Conservation (phyloP, 2,113 vertebrate species). For the Thymallus thymallus region DNA sequence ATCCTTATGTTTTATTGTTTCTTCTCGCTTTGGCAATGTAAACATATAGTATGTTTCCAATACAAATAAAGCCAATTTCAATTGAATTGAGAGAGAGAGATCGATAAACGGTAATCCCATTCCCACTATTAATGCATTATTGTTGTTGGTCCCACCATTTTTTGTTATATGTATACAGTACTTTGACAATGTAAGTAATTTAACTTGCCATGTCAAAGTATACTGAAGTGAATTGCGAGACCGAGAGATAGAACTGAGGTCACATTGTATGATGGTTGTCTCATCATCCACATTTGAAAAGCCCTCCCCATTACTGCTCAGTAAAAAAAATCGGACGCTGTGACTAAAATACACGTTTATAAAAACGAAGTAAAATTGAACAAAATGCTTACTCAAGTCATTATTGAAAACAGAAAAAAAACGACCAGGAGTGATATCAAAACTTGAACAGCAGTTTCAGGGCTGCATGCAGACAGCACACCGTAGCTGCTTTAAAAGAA, state of each 20-base stretch:
- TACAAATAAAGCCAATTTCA: too few relatives aligned
- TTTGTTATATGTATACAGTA: too few relatives aligned
- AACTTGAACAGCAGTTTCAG: constrained; percentile 35
- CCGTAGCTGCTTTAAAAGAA: constrained; percentile 63
- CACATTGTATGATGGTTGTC: neutral
- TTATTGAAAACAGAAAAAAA: neutral
- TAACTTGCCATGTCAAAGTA: too few relatives aligned
- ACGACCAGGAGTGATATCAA: constrained; percentile 15
- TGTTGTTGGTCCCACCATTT: too few relatives aligned
- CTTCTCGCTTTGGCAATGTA: too few relatives aligned
- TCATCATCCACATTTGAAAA: neutral
- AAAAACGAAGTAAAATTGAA: neutral
- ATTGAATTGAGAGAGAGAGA: too few relatives aligned
- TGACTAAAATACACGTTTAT: neutral
- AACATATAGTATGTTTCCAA: too few relatives aligned
- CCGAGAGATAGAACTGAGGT: neutral
- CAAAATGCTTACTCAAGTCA: neutral
- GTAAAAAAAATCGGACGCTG: neutral
- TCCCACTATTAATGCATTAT: too few relatives aligned
- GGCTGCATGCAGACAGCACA: constrained; percentile 36
- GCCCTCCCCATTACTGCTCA: neutral
- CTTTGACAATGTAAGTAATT: too few relatives aligned
- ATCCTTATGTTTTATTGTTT: too few relatives aligned
- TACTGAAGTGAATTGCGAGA: too few relatives aligned
- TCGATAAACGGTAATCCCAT: too few relatives aligned